Conservation (phyloP, 2,113 vertebrate species). For the Varanus salvator region DNA sequence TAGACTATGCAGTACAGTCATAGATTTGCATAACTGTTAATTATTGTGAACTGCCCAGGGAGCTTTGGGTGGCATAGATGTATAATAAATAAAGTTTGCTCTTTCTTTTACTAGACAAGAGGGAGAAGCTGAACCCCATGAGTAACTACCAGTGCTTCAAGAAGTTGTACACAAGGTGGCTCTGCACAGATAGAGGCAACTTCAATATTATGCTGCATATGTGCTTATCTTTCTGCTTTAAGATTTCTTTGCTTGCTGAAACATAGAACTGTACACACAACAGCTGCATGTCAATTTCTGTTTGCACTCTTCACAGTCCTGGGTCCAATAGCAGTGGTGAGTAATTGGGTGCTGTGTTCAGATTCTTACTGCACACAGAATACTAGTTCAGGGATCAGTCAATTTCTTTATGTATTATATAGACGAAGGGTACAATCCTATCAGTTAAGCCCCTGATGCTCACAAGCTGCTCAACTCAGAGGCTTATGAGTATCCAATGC, state of each 20-base stretch:
- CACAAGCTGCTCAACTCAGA: too few species aligned
- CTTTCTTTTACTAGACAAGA: background rate
- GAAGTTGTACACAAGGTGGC: background rate
- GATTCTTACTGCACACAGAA: background rate
- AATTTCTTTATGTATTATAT: background rate
- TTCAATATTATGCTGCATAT: background rate
- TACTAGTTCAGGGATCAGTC: background rate
- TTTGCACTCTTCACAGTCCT: background rate
- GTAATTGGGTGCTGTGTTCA: background rate
- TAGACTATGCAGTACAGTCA: background rate
- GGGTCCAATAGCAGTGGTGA: background rate
- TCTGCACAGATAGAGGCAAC: background rate
- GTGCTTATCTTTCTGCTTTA: background rate
- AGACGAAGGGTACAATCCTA: background rate
- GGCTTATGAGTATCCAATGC: too few species aligned
- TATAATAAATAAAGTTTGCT: background rate
- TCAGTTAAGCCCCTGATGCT: too few species aligned
- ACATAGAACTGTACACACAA: background rate
- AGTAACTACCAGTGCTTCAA: background rate
- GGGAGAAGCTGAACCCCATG: background rate
- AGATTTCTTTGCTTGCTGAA: background rate
- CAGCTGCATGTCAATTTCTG: background rate
- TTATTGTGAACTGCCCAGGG: too few species aligned
- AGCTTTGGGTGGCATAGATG: too few species aligned
- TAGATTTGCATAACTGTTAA: background rate